Conservation (phyloP, 92 coral and sea anemone genomes). For the Porites cylindrica region DNA sequence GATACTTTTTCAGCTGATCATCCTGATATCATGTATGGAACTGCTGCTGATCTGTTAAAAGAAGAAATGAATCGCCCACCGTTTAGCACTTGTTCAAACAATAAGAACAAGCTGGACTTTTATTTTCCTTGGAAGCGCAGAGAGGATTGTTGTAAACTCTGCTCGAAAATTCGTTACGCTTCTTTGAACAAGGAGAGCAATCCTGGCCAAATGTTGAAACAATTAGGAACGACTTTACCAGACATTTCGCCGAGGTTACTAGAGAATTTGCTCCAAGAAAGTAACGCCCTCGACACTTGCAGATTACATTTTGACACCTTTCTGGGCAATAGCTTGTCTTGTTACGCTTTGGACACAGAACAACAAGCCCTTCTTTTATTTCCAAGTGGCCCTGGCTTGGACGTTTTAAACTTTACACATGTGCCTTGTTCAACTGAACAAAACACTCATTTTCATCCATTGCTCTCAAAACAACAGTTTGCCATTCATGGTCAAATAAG, state of each 20-base stretch:
- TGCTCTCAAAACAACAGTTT: constrained; percentile 41
- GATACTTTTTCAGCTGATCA: constrained; percentile 63
- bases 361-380: constrained; percentile 57
- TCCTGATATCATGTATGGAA: constrained; percentile 65
- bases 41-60: constrained; percentile 48
- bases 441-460: background rate
- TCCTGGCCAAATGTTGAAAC: background rate
- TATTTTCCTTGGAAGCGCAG: constrained; percentile 9
- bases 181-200: background rate
- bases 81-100: constrained; percentile 32
- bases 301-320: constrained; percentile 65
- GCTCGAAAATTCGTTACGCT: background rate
- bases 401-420: constrained; percentile 56
- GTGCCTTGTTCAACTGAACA: background rate
- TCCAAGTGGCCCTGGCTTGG: constrained; percentile 77
- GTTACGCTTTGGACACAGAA: constrained; percentile 11
- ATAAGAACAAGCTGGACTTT: background rate
- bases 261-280: constrained; percentile 69
- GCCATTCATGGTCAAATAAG: constrained; percentile 67
- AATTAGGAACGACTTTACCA: constrained; percentile 36
- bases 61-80: constrained; percentile 53
- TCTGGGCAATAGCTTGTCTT: constrained; percentile 80
- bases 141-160: constrained; percentile 11
- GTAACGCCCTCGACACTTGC: constrained; percentile 55
- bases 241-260: constrained; percentile 74